Evolutionary conservation across 1,140 invertebrate genomes (phyloP).

Genomic region (Ips nitidus): DNA sequence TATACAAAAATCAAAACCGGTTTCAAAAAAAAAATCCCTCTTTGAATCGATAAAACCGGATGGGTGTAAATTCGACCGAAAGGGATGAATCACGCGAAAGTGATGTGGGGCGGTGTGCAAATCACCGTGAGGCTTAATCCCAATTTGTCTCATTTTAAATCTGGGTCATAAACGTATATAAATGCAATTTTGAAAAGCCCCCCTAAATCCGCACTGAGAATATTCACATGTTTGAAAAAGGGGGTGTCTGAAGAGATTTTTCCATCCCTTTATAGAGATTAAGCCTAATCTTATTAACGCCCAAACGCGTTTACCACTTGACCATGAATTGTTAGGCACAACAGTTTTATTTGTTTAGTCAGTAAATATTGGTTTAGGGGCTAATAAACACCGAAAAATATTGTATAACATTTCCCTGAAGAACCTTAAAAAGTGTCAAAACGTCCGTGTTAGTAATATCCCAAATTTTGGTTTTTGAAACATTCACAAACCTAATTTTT

Average conservation of each 20-base stretch:
- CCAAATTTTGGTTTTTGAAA: no score
- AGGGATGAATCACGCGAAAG: slow-evolving; percentile 21
- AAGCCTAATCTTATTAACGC: slow-evolving; percentile 17
- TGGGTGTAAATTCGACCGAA: slow-evolving; percentile 16
- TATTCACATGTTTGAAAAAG: slow-evolving; percentile 38
- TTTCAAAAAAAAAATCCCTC: slow-evolving; percentile 1
- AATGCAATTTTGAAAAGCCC: slow-evolving; percentile 22
- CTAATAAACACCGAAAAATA: no score
- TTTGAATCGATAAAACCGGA: slow-evolving; percentile 2
- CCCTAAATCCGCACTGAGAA: slow-evolving; percentile 36
- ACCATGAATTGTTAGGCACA: no score
- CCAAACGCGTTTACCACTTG: background rate
- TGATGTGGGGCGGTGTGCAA: slow-evolving; percentile 44
- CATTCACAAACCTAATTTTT: no score
- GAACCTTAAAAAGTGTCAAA: no score
- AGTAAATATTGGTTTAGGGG: no score
- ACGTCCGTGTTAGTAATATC: no score
- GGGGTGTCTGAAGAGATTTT: slow-evolving; percentile 3
- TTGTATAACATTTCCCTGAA: no score
- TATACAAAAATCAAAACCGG: background rate
- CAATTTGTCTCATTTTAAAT: slow-evolving; percentile 50
- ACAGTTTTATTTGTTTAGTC: no score
- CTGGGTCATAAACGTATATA: slow-evolving; percentile 46
- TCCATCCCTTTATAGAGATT: slow-evolving; percentile 12
- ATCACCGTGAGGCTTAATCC: slow-evolving; percentile 47